These are phyloP conservation scores for Argya squamiceps DNA, from an alignment of 2,797 vertebrate species.

Conservation along the genomic window DNA sequence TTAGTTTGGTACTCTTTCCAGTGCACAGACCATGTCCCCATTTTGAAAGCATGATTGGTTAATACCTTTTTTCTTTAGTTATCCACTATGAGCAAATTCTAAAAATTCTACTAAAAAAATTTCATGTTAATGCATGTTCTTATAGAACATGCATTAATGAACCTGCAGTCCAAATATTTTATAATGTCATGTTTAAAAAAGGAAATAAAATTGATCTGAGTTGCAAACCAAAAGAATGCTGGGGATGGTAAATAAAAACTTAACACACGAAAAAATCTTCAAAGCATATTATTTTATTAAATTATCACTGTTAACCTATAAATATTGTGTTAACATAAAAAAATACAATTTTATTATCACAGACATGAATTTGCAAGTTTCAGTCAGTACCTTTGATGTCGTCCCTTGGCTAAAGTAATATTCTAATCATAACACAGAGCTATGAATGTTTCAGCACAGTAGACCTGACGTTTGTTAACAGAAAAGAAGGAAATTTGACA, in stretches of 20 bases:
- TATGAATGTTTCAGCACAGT: background rate
- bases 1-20: background rate
- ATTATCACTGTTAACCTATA: background rate
- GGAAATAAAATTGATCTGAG: background rate
- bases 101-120: background rate
- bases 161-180: background rate
- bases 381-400: background rate
- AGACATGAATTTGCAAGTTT: background rate
- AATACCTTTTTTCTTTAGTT: background rate
- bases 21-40: background rate
- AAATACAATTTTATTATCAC: background rate
- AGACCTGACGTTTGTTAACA: background rate
- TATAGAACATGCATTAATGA: background rate
- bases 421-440: background rate
- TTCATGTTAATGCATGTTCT: background rate
- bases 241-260: background rate
- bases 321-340: background rate
- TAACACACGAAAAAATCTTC: background rate
- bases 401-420: background rate
- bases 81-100: background rate
- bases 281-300: background rate
- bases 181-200: background rate
- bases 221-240: background rate
- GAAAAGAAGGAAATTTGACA: background rate
- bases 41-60: background rate